Evolutionary conservation across 2,888 invertebrate species (phyloP).

Genomic region (Norana najaformis): DNA sequence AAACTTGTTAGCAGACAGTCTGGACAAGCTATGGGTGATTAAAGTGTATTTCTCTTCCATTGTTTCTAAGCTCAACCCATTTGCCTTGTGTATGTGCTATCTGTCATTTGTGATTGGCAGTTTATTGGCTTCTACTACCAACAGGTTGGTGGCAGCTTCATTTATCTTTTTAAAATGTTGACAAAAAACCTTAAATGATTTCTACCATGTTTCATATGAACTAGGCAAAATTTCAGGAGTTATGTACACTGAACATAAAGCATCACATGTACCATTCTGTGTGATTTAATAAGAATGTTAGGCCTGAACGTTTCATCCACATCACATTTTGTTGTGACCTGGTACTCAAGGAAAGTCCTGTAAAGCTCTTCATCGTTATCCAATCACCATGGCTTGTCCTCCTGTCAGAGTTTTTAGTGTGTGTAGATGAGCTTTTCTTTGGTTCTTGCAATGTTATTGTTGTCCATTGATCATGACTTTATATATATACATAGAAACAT

Average conservation of each 20-base stretch:
- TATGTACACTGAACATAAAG: background rate
- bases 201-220: no score
- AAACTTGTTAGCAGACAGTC: conserved; percentile 1
- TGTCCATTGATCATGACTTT: background rate
- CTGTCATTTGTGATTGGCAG: background rate
- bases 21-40: background rate
- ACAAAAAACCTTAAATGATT: background rate
- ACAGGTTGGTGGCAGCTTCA: background rate
- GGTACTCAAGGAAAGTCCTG: background rate
- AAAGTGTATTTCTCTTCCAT: no score
- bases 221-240: background rate
- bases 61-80: background rate
- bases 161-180: background rate
- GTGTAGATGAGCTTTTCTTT: background rate
- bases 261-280: background rate
- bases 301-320: background rate
- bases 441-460: background rate
- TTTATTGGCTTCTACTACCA: background rate
- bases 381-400: background rate
- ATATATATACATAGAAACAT: no score
- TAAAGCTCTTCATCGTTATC: background rate
- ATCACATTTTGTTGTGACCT: background rate
- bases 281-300: background rate
- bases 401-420: background rate
- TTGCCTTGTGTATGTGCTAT: background rate